Evolutionary conservation across 2,888 invertebrate species (phyloP).

Genomic region (Acronicta leporina): DNA sequence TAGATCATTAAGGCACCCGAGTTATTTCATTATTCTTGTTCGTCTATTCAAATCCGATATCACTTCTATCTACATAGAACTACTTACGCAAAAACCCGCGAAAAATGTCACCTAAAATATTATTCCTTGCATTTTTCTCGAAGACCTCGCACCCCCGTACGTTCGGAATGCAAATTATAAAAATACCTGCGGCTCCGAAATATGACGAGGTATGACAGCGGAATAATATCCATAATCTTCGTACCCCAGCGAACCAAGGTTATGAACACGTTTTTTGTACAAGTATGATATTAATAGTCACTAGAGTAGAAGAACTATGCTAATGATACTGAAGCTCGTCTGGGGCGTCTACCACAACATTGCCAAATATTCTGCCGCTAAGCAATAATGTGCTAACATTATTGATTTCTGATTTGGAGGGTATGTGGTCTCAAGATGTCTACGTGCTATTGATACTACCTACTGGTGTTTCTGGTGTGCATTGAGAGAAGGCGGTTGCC

Average conservation of each 20-base stretch:
- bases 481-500: too few species aligned
- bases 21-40: not conserved
- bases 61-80: not conserved
- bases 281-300: not conserved
- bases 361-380: too few species aligned
- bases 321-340: too few species aligned
- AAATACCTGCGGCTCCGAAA: conserved; percentile 41
- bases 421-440: too few species aligned
- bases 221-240: conserved; percentile 40
- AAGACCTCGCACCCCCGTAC: conserved; percentile 20
- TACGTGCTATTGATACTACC: too few species aligned
- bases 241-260: not conserved
- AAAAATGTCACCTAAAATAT: conserved; percentile 21
- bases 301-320: too few species aligned
- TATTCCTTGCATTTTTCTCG: conserved; percentile 39
- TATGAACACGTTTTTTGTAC: not conserved
- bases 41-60: conserved; percentile 5
- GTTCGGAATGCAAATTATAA: conserved; percentile 49
- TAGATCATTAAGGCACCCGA: too few species aligned
- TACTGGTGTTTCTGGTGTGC: too few species aligned
- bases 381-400: too few species aligned
- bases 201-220: conserved; percentile 36
- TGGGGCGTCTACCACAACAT: too few species aligned
- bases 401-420: too few species aligned
- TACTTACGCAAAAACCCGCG: not conserved